Conservation (phyloP, 2,888 invertebrate species). For the Acrobasis repandana region DNA sequence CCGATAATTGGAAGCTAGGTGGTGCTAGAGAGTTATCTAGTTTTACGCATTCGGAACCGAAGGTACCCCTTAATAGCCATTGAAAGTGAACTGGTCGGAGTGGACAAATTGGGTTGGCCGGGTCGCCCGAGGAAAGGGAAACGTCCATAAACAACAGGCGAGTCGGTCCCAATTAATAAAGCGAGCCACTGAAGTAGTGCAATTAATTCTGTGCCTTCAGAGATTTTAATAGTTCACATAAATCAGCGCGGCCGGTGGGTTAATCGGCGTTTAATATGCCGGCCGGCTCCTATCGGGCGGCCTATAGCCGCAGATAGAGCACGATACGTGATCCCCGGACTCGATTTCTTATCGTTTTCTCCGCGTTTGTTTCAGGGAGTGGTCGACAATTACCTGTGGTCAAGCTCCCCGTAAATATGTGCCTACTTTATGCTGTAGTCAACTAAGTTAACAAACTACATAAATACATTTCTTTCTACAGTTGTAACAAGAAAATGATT, state of each 20-base stretch:
- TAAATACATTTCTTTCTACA: no score
- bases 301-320: conserved; percentile 47
- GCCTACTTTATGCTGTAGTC: no score
- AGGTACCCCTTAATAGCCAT: conserved; percentile 77
- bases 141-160: conserved; percentile 79
- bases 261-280: conserved; percentile 81
- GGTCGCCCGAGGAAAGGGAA: conserved; percentile 74
- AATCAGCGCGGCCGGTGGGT: conserved; percentile 78
- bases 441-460: no score
- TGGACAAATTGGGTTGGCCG: conserved; percentile 77
- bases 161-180: conserved; percentile 81
- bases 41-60: conserved; percentile 49
- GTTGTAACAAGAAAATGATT: no score
- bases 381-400: neutral
- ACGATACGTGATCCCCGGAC: conserved; percentile 52
- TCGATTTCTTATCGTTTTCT: conserved; percentile 35
- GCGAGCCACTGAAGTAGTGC: conserved; percentile 78
- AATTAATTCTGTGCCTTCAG: conserved; percentile 82
- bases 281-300: conserved; percentile 54
- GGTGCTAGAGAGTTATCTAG: conserved; percentile 29
- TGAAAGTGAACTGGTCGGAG: conserved; percentile 77
- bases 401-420: no score
- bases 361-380: neutral
- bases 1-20: conserved; percentile 22
- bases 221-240: conserved; percentile 83